phyloP scores from a whole-genome alignment of 2,888 invertebrate genomes.

The Crematogaster levior region DNA sequence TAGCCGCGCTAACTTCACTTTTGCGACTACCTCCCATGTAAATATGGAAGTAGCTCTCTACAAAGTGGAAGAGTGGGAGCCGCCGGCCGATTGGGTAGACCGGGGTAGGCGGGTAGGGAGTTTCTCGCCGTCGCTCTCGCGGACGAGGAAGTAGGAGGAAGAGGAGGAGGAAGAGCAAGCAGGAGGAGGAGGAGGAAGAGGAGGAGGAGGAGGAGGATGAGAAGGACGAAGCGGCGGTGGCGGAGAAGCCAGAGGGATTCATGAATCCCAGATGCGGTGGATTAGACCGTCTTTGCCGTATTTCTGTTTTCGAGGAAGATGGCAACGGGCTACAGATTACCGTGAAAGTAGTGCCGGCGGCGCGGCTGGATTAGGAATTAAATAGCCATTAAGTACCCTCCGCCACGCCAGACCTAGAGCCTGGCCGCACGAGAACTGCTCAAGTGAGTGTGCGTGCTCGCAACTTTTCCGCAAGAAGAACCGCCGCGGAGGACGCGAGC shows the following conservation, averaged over 20 bases:
- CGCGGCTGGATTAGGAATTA: conserved; percentile 77
- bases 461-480: conserved; percentile 51
- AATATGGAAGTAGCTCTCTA: conserved; percentile 84
- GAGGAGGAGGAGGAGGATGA: conserved; percentile 45
- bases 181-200: conserved; percentile 58
- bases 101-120: conserved; percentile 68
- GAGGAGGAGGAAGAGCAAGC: conserved; percentile 61
- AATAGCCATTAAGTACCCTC: conserved; percentile 75
- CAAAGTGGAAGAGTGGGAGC: conserved; percentile 76
- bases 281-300: conserved; percentile 81
- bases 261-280: conserved; percentile 84
- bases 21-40: conserved; percentile 82
- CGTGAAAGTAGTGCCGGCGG: conserved; percentile 74
- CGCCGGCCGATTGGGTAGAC: conserved; percentile 72
- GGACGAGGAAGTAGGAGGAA: conserved; percentile 48
- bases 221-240: conserved; percentile 23
- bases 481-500: conserved; percentile 32
- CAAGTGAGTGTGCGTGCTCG: conserved; percentile 33
- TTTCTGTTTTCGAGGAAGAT: conserved; percentile 81
- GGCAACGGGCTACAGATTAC: conserved; percentile 77
- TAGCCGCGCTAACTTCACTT: conserved; percentile 83
- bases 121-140: conserved; percentile 56
- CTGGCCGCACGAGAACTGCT: conserved; percentile 17
- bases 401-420: conserved; percentile 37
- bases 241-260: conserved; percentile 78